Conservation (phyloP, 1,140 invertebrate species). For the Camponotus vicinus region DNA sequence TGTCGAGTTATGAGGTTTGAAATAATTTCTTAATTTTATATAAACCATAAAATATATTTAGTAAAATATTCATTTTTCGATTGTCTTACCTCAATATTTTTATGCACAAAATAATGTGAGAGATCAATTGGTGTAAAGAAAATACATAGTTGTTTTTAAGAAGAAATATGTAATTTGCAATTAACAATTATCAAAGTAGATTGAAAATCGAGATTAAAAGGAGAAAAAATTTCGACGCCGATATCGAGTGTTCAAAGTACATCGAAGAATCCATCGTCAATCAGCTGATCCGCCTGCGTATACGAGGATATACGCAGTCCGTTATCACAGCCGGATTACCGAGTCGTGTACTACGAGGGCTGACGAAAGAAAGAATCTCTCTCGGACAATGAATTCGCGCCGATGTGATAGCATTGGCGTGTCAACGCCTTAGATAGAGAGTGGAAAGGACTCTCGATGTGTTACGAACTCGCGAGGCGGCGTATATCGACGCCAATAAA, state of each 20-base stretch:
- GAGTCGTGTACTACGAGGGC: slow-evolving; percentile 23
- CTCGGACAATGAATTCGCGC: slow-evolving; percentile 3
- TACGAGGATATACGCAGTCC: neutral
- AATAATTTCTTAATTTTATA: too few species aligned
- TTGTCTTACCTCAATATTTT: too few species aligned
- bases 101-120: too few species aligned
- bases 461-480: slow-evolving; percentile 68
- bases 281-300: neutral
- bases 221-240: neutral
- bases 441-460: slow-evolving; percentile 57
- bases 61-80: too few species aligned
- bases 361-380: neutral
- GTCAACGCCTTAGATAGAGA: slow-evolving; percentile 59
- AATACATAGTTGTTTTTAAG: too few species aligned
- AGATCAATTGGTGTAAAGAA: too few species aligned
- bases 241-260: neutral
- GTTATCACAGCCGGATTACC: slow-evolving; percentile 60
- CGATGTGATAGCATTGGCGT: slow-evolving; percentile 70
- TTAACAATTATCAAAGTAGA: too few species aligned
- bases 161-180: too few species aligned
- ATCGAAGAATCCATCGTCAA: slow-evolving; percentile 11
- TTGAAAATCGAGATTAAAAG: too few species aligned
- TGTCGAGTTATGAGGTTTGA: too few species aligned
- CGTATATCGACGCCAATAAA: slow-evolving; percentile 84
- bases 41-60: too few species aligned